A percentile compares a stretch with the other conserved stretches of the same genome.
phyloP scores from a whole-genome alignment of 1,140 invertebrate species.

The Scylla paramamosain region DNA sequence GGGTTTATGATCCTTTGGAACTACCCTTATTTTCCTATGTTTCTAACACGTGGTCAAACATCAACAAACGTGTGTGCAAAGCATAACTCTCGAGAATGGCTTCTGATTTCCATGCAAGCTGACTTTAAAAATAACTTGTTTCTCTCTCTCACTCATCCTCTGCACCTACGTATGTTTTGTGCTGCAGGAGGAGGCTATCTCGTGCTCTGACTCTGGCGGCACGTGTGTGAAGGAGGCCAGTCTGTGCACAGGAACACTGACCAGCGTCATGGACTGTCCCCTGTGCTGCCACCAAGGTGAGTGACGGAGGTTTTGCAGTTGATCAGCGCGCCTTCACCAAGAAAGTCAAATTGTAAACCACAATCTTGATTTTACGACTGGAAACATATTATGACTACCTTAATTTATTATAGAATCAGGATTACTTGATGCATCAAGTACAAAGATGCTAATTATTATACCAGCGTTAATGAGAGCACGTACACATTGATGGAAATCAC shows the following conservation, averaged over 20 bases:
- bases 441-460: no score
- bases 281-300: neutral
- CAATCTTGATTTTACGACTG: no score
- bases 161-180: neutral
- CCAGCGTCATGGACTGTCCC: neutral
- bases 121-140: neutral
- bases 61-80: no score
- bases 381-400: neutral
- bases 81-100: no score
- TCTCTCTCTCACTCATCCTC: neutral
- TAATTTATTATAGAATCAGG: no score
- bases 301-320: neutral
- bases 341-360: no score
- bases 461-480: no score
- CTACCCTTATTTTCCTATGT: no score
- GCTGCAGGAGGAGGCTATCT: neutral
- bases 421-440: neutral
- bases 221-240: neutral
- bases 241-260: neutral
- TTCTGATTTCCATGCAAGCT: no score
- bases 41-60: no score
- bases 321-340: no score
- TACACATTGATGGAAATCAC: neutral
- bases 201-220: neutral
- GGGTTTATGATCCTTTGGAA: no score